Conservation (phyloP, 2,888 invertebrate species). For the Therioaphis trifolii region DNA sequence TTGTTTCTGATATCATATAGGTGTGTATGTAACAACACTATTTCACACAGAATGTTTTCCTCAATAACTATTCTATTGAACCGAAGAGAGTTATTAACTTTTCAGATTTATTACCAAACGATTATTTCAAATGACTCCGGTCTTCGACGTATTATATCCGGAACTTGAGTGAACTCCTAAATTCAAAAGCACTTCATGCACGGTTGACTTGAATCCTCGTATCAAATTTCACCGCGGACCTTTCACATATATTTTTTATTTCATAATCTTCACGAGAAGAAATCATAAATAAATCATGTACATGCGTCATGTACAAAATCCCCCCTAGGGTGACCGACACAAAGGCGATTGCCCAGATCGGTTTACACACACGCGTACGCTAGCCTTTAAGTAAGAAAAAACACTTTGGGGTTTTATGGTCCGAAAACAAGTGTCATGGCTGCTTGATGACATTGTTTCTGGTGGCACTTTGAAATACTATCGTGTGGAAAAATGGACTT, state of each 20-base stretch:
- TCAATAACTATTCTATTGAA: background rate
- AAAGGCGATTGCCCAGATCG: constrained; percentile 46
- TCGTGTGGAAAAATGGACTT: constrained; percentile 50
- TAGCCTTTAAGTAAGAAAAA: constrained; percentile 28
- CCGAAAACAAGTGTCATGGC: constrained; percentile 56
- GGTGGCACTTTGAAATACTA: constrained; percentile 54
- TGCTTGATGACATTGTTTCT: constrained; percentile 40
- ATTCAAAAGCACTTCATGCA: constrained; percentile 49
- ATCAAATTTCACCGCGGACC: constrained; percentile 37
- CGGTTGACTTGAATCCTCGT: constrained; percentile 47
- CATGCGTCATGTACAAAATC: constrained; percentile 47
- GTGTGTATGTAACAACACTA: background rate
- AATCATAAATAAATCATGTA: constrained; percentile 62
- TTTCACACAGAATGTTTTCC: background rate
- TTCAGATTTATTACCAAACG: constrained; percentile 15
- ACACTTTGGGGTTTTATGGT: constrained; percentile 59
- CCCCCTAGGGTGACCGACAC: constrained; percentile 34
- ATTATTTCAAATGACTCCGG: constrained; percentile 5
- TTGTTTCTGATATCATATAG: background rate
- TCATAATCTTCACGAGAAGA: constrained; percentile 47
- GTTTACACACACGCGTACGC: constrained; percentile 33
- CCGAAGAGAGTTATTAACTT: constrained; percentile 19
- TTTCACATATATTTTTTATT: constrained; percentile 46
- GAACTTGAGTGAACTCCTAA: constrained; percentile 2
- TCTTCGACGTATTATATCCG: background rate